phyloP scores from a whole-genome alignment of 37 sponge, comb jelly and placozoan genomes.

The Lycopodina hypogea region DNA sequence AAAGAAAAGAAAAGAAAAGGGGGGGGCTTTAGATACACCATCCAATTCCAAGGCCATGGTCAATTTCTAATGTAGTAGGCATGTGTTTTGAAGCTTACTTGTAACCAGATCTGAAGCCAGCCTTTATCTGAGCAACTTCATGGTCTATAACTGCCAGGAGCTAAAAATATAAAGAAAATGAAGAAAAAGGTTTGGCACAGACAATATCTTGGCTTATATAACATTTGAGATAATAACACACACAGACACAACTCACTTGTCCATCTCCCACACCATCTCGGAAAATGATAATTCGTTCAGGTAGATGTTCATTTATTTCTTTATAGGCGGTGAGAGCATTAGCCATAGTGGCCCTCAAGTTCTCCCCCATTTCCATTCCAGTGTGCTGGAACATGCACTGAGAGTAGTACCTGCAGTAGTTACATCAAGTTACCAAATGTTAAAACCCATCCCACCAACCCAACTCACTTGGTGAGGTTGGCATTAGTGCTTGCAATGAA shows the following conservation, averaged over 20 bases:
- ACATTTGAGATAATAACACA: neutral
- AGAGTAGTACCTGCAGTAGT: constrained; percentile 74
- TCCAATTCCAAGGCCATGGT: no score
- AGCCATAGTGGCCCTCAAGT: constrained; percentile 72
- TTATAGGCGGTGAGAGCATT: constrained; percentile 71
- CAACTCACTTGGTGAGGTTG: constrained; percentile 75
- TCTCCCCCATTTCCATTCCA: constrained; percentile 88
- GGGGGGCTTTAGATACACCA: no score
- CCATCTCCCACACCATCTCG: constrained; percentile 98
- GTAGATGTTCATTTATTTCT: constrained; percentile 66
- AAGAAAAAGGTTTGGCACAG: neutral
- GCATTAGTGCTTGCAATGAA: constrained; percentile 89
- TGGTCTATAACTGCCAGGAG: neutral
- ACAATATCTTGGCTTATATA: neutral
- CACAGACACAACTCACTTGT: constrained; percentile 58
- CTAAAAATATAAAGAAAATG: neutral
- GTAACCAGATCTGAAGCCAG: neutral
- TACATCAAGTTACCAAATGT: neutral
- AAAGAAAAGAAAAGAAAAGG: no score
- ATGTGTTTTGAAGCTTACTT: neutral
- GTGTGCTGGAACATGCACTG: constrained; percentile 84
- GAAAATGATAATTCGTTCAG: constrained; percentile 90
- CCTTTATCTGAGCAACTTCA: neutral
- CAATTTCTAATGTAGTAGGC: no score
- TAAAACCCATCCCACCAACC: neutral